Percentiles rank a stretch among this genome's conserved stretches.
Evolutionary conservation across 2,797 vertebrate genomes (phyloP).

Genomic region (Semaprochilodus insignis): DNA sequence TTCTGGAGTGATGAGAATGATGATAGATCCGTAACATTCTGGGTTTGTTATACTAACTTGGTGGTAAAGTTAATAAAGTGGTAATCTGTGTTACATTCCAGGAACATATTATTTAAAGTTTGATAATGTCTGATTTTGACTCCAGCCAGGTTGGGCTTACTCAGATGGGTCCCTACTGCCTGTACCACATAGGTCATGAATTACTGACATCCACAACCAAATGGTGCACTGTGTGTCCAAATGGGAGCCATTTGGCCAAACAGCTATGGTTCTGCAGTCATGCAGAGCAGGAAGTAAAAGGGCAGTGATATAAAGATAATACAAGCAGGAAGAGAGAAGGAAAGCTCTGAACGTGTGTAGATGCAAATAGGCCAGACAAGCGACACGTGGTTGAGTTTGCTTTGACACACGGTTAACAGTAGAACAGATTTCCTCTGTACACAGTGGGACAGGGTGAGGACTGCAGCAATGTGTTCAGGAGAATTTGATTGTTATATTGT

Average conservation of each 20-base stretch:
- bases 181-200: neutral
- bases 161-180: too few species aligned
- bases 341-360: neutral
- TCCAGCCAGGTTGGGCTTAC: too few species aligned
- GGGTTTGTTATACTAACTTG: too few species aligned
- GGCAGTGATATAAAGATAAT: constrained; percentile 30
- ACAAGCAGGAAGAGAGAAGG: constrained; percentile 18
- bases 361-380: constrained; percentile 5
- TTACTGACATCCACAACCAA: neutral
- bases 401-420: constrained; percentile 22
- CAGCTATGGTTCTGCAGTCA: neutral
- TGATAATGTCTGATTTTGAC: too few species aligned
- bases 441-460: neutral
- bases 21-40: too few species aligned
- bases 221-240: neutral
- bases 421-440: constrained; percentile 18
- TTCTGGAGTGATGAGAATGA: too few species aligned
- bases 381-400: constrained; percentile 29
- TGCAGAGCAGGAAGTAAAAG: constrained; percentile 53
- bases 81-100: too few species aligned
- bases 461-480: neutral
- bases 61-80: too few species aligned
- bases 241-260: neutral
- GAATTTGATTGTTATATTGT: constrained; percentile 6
- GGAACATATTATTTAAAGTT: too few species aligned